Percentiles rank a stretch among this genome's conserved stretches.
These are phyloP conservation scores for Sipha flava DNA, from an alignment of 1,140 invertebrate genomes.

Conservation along the genomic window DNA sequence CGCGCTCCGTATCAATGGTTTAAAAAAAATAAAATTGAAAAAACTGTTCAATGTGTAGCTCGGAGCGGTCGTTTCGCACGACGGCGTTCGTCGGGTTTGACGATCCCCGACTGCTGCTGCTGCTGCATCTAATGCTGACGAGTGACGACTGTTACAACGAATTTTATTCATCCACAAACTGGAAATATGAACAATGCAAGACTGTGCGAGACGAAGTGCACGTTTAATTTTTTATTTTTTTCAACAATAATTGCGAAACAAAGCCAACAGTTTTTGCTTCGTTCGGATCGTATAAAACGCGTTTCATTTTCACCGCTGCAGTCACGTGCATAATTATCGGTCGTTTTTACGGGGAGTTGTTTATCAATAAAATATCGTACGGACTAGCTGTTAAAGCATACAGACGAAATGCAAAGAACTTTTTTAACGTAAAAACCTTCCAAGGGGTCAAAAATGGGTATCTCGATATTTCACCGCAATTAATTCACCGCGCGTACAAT, in stretches of 20 bases:
- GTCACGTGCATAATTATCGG: too few relatives aligned
- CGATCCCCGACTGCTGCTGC: background rate
- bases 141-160: background rate
- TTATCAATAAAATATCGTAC: too few relatives aligned
- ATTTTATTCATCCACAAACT: constrained; percentile 5
- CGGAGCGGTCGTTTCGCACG: background rate
- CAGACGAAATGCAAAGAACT: too few relatives aligned
- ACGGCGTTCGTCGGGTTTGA: background rate
- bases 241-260: background rate
- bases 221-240: background rate
- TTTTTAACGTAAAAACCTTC: too few relatives aligned
- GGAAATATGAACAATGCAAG: background rate
- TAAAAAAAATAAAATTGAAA: background rate
- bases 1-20: too few relatives aligned
- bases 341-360: too few relatives aligned
- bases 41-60: background rate
- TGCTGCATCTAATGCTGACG: too few relatives aligned
- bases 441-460: too few relatives aligned
- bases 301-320: background rate
- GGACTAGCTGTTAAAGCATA: too few relatives aligned
- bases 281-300: background rate
- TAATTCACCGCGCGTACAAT: too few relatives aligned
- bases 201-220: background rate
- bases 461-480: too few relatives aligned
- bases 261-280: background rate